Evolutionary conservation across 2,888 invertebrate species (phyloP).

Genomic region (Octodonta nipae): DNA sequence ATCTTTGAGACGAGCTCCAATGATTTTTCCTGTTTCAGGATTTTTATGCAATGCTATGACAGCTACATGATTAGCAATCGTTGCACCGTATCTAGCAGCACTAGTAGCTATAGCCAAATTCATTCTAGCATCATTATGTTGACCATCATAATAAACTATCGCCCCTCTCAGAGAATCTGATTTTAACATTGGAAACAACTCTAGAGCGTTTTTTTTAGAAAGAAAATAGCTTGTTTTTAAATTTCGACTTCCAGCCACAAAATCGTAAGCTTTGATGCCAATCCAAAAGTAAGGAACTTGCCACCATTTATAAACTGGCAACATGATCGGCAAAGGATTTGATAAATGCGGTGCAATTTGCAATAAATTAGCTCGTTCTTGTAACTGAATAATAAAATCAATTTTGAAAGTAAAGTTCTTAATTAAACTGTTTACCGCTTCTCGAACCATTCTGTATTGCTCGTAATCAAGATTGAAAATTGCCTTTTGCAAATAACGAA

Average conservation of each 20-base stretch:
- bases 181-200: conserved; percentile 95
- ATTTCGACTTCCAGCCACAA: conserved; percentile 90
- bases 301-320: conserved; percentile 99
- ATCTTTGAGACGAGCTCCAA: conserved; percentile 66
- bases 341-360: conserved; percentile 93
- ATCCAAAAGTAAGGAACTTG: conserved; percentile 98
- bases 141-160: conserved; percentile 99
- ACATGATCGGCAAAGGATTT: conserved; percentile 91
- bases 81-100: conserved; percentile 88
- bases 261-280: conserved; percentile 96
- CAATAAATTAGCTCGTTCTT: conserved; percentile 88
- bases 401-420: no score
- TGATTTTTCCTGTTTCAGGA: conserved; percentile 39
- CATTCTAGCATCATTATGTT: conserved; percentile 91
- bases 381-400: no score
- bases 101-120: conserved; percentile 89
- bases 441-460: conserved; percentile 97
- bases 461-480: conserved; percentile 88
- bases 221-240: conserved; percentile 91
- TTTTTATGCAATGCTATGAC: conserved; percentile 63
- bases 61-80: conserved; percentile 84
- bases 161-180: conserved; percentile 90
- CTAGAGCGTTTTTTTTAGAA: conserved; percentile 84
- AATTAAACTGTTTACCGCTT: no score
- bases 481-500: conserved; percentile 93